Conservation (phyloP, 1,140 invertebrate genomes). For the Macrobrachium rosenbergii region DNA sequence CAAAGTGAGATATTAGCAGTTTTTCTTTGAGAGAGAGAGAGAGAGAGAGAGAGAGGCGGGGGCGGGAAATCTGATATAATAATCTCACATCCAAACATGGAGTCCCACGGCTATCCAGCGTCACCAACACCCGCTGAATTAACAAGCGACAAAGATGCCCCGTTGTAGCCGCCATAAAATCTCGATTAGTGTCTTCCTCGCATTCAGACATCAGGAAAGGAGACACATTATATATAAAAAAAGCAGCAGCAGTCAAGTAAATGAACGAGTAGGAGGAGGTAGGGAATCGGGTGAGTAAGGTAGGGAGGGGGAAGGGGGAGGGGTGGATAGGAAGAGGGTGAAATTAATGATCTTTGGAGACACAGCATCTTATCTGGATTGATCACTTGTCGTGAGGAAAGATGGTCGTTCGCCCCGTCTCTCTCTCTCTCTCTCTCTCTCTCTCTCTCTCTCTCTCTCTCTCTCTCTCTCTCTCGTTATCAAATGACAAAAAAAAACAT, state of each 20-base stretch:
- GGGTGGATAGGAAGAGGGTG: neutral
- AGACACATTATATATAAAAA: neutral
- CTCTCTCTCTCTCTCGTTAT: neutral
- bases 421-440: neutral
- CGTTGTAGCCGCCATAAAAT: neutral
- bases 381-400: slow-evolving; percentile 31
- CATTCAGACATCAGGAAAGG: neutral
- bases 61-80: neutral
- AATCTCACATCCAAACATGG: no score
- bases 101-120: no score
- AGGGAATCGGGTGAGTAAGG: neutral
- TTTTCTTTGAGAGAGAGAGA: neutral
- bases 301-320: neutral
- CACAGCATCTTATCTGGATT: slow-evolving; percentile 41
- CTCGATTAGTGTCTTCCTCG: no score
- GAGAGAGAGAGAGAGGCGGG: slow-evolving; percentile 6
- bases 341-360: slow-evolving; percentile 43
- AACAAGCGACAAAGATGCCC: no score
- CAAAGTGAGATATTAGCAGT: no score
- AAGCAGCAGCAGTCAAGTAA: neutral
- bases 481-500: neutral
- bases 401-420: neutral
- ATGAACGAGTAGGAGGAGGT: neutral
- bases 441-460: neutral
- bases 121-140: no score